These are phyloP conservation scores for Chelon auratus DNA, from an alignment of 2,797 vertebrate genomes.

Conservation along the genomic window DNA sequence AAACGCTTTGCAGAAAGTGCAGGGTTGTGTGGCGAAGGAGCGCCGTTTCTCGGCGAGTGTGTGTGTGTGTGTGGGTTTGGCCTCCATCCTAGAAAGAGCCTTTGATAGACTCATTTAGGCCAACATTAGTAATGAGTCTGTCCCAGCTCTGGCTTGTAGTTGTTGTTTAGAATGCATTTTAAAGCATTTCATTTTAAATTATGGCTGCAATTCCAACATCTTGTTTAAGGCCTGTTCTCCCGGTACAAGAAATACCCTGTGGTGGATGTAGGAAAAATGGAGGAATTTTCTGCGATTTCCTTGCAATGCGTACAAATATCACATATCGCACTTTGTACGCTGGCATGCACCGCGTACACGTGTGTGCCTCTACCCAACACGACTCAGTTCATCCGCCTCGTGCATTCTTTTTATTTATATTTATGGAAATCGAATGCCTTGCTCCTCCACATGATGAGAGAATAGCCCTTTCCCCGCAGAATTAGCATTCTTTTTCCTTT, in stretches of 20 bases:
- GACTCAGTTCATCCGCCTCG: conserved; percentile 49
- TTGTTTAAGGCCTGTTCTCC: conserved; percentile 63
- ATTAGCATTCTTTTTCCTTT: conserved; percentile 70
- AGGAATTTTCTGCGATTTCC: conserved; percentile 5
- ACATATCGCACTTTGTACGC: conserved; percentile 29
- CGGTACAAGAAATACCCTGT: conserved; percentile 51
- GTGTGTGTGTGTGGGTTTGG: conserved; percentile 54
- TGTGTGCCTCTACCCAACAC: conserved; percentile 35
- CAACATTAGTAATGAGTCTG: conserved; percentile 78
- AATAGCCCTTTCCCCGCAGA: conserved; percentile 48
- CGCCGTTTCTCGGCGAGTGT: conserved; percentile 34
- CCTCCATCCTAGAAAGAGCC: conserved; percentile 59
- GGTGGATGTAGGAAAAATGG: conserved; percentile 37
- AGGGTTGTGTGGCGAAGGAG: conserved; percentile 40
- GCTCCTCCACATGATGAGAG: conserved; percentile 62
- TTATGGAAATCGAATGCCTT: conserved; percentile 71
- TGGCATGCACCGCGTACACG: conserved; percentile 2
- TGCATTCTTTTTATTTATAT: conserved; percentile 75
- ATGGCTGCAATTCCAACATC: conserved; percentile 68
- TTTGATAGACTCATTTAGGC: conserved; percentile 79
- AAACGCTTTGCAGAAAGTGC: conserved; percentile 38
- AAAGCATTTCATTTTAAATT: conserved; percentile 68
- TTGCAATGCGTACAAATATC: conserved; percentile 6
- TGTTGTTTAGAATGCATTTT: conserved; percentile 70
- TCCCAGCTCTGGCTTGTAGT: conserved; percentile 61